Evolutionary conservation across 2,797 vertebrate genomes (phyloP).

Genomic region (Coilia nasus): DNA sequence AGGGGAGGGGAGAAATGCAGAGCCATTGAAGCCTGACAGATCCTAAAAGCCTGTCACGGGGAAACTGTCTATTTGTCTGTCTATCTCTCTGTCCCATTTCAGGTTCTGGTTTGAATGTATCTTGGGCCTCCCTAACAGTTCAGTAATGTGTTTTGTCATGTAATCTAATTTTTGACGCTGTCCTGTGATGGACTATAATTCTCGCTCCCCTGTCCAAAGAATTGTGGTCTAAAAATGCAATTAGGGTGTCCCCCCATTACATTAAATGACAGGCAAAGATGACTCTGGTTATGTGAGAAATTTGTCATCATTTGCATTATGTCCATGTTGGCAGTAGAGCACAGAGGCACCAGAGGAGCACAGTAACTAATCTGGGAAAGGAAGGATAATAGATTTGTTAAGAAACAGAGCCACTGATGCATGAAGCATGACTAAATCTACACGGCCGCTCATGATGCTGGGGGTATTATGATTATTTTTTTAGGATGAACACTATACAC

Average conservation of each 20-base stretch:
- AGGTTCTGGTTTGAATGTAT: not conserved
- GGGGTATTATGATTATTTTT: not conserved
- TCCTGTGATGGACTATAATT: not conserved
- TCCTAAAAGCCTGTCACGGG: not conserved
- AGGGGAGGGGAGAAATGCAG: not conserved
- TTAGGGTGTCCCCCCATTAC: conserved; percentile 45
- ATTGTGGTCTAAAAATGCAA: conserved; percentile 44
- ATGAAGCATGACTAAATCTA: conserved; percentile 42
- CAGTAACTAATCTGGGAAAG: conserved; percentile 48
- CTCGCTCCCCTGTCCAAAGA: not conserved
- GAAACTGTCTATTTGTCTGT: not conserved
- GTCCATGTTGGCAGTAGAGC: conserved; percentile 24
- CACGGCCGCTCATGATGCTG: not conserved
- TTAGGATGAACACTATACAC: not conserved
- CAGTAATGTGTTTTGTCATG: not conserved
- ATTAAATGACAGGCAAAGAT: conserved; percentile 40
- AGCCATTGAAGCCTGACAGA: not conserved
- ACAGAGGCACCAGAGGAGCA: conserved; percentile 24
- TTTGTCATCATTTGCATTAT: conserved; percentile 53
- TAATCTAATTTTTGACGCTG: not conserved
- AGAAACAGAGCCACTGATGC: conserved; percentile 4
- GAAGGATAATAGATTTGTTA: conserved; percentile 42
- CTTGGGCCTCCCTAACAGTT: not conserved
- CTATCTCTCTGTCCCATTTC: not conserved
- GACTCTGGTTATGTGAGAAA: conserved; percentile 44